Evolutionary conservation across 30 jellyfish, hydroid and myxozoan species (phyloP).

Genomic region (Aurelia coerulea): DNA sequence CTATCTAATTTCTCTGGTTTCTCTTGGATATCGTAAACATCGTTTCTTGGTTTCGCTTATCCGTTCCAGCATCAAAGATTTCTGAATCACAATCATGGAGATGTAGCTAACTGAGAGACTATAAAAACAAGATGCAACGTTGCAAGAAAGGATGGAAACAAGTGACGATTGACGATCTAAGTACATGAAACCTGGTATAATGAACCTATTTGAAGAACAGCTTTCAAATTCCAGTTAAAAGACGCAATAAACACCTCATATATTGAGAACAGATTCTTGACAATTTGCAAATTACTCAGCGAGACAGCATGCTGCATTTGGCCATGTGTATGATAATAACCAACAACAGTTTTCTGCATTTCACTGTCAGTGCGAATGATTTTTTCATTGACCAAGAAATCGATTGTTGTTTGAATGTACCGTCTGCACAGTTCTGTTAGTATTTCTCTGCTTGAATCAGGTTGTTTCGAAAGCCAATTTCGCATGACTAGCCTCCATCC

Average conservation of each 20-base stretch:
- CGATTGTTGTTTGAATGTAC: constrained; percentile 52
- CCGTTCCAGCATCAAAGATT: too few species aligned
- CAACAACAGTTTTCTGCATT: constrained; percentile 24
- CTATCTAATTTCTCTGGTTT: too few species aligned
- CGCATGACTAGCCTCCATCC: constrained; percentile 57
- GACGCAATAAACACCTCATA: constrained; percentile 38
- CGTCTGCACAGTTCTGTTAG: constrained; percentile 47
- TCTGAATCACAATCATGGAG: too few species aligned
- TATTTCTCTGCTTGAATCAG: constrained; percentile 34
- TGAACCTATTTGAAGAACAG: too few species aligned
- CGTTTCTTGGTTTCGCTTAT: too few species aligned
- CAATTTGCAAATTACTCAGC: constrained; percentile 25
- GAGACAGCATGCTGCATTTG: constrained; percentile 58
- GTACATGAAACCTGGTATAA: too few species aligned
- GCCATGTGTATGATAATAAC: constrained; percentile 52
- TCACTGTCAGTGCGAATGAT: constrained; percentile 28
- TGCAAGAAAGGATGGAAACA: too few species aligned
- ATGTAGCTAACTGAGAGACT: too few species aligned
- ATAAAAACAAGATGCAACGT: too few species aligned
- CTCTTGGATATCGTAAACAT: too few species aligned
- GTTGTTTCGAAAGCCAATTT: constrained; percentile 63
- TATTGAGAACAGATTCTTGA: constrained; percentile 50
- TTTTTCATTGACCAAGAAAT: constrained; percentile 42
- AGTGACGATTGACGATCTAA: too few species aligned
- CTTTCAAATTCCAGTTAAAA: too few species aligned